Evolutionary conservation across 2,113 vertebrate species (phyloP).

Genomic region (Penelope pileata): DNA sequence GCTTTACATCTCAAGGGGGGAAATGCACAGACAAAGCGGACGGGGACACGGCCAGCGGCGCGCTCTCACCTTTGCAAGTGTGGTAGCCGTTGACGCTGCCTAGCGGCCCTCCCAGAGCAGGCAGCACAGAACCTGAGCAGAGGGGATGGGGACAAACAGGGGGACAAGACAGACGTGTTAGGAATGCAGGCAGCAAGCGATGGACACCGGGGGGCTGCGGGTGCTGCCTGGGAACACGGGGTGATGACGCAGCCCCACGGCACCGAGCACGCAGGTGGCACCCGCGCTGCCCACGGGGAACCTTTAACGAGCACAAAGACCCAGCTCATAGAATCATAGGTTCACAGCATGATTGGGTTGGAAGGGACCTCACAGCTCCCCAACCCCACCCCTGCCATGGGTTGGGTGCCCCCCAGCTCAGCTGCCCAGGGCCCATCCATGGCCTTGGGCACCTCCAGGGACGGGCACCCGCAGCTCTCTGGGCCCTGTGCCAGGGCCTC

Average conservation of each 20-base stretch:
- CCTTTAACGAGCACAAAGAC: too few species aligned
- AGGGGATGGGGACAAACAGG: slow-evolving; percentile 74
- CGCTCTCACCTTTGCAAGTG: slow-evolving; percentile 97
- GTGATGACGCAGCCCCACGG: slow-evolving; percentile 48
- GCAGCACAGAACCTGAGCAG: slow-evolving; percentile 78
- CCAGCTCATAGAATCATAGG: too few species aligned
- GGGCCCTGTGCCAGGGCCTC: too few species aligned
- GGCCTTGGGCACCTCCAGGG: too few species aligned
- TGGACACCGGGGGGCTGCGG: background rate
- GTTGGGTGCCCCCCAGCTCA: too few species aligned
- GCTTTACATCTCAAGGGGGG: background rate
- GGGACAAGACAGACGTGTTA: slow-evolving; percentile 70
- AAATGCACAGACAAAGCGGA: background rate
- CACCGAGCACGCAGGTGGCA: background rate
- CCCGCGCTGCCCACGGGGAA: background rate
- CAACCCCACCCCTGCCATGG: too few species aligned
- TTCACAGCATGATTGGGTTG: too few species aligned
- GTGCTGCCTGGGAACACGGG: background rate
- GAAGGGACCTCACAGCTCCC: too few species aligned
- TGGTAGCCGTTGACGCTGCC: slow-evolving; percentile 98
- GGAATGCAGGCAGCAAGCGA: slow-evolving; percentile 39
- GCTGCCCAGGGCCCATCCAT: too few species aligned
- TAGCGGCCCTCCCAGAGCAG: slow-evolving; percentile 72
- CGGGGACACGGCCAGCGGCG: background rate
- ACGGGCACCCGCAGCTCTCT: too few species aligned